phyloP scores from a whole-genome alignment of 1,140 invertebrate species.

The Achroia grisella region DNA sequence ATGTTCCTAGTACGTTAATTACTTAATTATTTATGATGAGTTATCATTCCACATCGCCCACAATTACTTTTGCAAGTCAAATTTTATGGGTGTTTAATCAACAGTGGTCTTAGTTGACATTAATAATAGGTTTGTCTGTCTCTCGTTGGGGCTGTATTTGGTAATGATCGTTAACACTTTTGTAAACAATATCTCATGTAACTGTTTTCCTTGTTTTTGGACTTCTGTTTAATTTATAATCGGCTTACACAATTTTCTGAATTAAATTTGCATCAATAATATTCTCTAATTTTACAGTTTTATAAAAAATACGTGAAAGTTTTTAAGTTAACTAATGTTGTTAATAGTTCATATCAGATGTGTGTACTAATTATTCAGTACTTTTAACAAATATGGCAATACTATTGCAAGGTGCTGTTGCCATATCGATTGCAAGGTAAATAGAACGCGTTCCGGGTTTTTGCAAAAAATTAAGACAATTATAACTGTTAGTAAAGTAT shows the following conservation, averaged over 20 bases:
- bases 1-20: constrained; percentile 56
- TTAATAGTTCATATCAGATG: too few species aligned
- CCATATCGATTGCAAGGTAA: too few species aligned
- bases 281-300: too few species aligned
- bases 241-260: not conserved
- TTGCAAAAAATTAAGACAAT: too few species aligned
- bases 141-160: constrained; percentile 19
- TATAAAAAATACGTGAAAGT: too few species aligned
- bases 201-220: constrained; percentile 23
- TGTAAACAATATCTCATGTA: constrained; percentile 29
- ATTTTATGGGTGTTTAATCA: constrained; percentile 11
- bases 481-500: too few species aligned
- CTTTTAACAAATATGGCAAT: too few species aligned
- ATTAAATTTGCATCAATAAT: too few species aligned
- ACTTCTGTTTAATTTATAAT: constrained; percentile 24
- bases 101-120: not conserved
- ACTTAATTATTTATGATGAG: constrained; percentile 50
- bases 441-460: too few species aligned
- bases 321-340: too few species aligned
- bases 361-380: too few species aligned
- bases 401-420: too few species aligned
- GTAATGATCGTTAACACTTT: constrained; percentile 25
- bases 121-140: constrained; percentile 10
- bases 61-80: constrained; percentile 9
- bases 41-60: constrained; percentile 29